phyloP scores from a whole-genome alignment of 1,140 invertebrate species.

The Drosophila neocordata region DNA sequence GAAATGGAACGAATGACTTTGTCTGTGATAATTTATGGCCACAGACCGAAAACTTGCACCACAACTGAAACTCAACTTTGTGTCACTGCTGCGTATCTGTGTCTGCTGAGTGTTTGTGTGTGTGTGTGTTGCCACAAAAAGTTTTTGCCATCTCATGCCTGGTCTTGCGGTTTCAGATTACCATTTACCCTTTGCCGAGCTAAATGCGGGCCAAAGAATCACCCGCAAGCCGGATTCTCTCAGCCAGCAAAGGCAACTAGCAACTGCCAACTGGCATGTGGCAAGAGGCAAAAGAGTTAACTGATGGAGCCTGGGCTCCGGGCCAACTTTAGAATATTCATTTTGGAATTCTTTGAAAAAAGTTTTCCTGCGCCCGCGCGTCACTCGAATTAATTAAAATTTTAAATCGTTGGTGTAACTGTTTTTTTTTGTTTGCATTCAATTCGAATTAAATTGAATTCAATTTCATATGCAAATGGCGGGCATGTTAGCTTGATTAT shows the following conservation, averaged over 20 bases:
- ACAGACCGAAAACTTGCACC: slow-evolving; percentile 69
- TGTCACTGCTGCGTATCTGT: slow-evolving; percentile 51
- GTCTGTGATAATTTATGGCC: slow-evolving; percentile 79
- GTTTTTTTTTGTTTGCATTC: slow-evolving; percentile 40
- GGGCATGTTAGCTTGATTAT: slow-evolving; percentile 79
- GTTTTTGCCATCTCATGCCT: slow-evolving; percentile 55
- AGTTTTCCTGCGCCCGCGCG: slow-evolving; percentile 40
- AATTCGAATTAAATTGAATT: slow-evolving; percentile 72
- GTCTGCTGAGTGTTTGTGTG: slow-evolving; percentile 9
- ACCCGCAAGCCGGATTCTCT: slow-evolving; percentile 12
- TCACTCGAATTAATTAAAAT: slow-evolving; percentile 72
- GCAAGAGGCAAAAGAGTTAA: neutral
- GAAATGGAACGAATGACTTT: slow-evolving; percentile 82
- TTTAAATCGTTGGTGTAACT: slow-evolving; percentile 61
- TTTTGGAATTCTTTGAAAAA: slow-evolving; percentile 53
- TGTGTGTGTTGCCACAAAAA: slow-evolving; percentile 46
- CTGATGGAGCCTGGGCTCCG: slow-evolving; percentile 7
- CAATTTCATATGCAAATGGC: slow-evolving; percentile 76
- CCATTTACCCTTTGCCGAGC: slow-evolving; percentile 50
- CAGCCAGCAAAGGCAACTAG: neutral
- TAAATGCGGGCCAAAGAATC: slow-evolving; percentile 12
- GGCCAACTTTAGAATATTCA: slow-evolving; percentile 34
- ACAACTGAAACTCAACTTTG: slow-evolving; percentile 64
- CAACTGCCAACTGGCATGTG: no score
- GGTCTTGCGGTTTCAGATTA: slow-evolving; percentile 68